Evolutionary conservation across 37 sponge, comb jelly and placozoan genomes (phyloP), one percentile per base, ranked within the genome.

Genomic region (Halisarca cf. caerulea): DNA sequence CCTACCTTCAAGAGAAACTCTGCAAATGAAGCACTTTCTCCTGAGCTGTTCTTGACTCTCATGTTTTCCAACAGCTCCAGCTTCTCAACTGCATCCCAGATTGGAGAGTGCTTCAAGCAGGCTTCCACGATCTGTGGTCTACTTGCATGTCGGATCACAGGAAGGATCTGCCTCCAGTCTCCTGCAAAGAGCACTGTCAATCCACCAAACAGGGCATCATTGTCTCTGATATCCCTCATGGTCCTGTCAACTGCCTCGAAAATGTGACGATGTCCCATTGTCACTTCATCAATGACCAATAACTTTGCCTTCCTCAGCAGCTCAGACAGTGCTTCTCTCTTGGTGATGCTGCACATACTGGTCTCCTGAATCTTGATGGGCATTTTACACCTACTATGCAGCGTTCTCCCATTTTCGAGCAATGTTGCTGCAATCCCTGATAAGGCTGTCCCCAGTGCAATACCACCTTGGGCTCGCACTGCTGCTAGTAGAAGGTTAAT

Each of bases 341-440:
- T 54, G 57, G 57, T 54, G 57, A 54, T 54, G 57, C 17, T 54
- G 57, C 57, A 54, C 57, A 54, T 54, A 54, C 57, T 54, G 57
- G 57, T 54, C 57, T 54, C 57, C 57, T 54, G 15, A 54, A 54
- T 54, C 57, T 11, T 54, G 57, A 54, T 54, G 57, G 17, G 57
- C 17, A 54, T 17, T 17, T 54, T 54, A 54, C 57, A 27, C 42
- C 53, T 6, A 74, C 66, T n/a, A n/a, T 87, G 87, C 5, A 68
- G 66, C 6, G 83, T 82, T 8, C 72, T 25, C 0, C 88, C 88
- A 27, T 58, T 70, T 15, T 39, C 33, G 5, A 83, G 53, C 44
- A 83, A 38, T 41, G 57, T 9, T 38, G 88, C 88, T 18, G 88
- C 88, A 23, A 74, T 34, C 3, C 88, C 88, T 42, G 47, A 72